Conservation (phyloP, 2,888 invertebrate genomes). For the Cheiracanthium punctorium region DNA sequence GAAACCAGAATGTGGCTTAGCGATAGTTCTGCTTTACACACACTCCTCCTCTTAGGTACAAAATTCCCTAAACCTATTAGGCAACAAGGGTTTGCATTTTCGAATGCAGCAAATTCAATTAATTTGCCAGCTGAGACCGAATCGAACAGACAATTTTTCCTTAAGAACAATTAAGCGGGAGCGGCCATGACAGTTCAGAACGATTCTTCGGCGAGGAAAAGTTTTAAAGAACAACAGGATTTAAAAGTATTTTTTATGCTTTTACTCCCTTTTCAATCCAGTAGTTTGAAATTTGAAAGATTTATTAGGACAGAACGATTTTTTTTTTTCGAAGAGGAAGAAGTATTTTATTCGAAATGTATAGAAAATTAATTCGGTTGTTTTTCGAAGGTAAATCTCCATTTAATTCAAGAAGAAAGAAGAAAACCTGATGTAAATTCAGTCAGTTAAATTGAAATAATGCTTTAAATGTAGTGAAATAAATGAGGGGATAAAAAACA, state of each 20-base stretch:
- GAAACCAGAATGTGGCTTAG: slow-evolving; percentile 26
- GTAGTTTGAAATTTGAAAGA: neutral
- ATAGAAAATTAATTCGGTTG: neutral
- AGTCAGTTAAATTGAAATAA: too few relatives aligned
- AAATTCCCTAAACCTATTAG: slow-evolving; percentile 41
- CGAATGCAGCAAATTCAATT: slow-evolving; percentile 48
- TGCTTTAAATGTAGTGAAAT: too few relatives aligned
- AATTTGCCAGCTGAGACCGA: slow-evolving; percentile 56
- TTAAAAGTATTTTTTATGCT: neutral
- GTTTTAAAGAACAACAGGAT: neutral
- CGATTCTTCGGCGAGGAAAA: neutral
- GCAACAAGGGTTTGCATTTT: slow-evolving; percentile 6
- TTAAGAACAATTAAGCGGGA: slow-evolving; percentile 51
- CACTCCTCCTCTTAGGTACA: neutral
- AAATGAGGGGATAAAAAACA: too few relatives aligned
- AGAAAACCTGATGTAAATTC: too few relatives aligned
- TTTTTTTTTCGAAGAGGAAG: neutral
- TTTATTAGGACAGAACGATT: neutral
- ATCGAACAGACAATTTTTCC: slow-evolving; percentile 57
- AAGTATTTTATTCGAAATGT: neutral
- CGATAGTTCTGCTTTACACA: neutral
- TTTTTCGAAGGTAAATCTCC: neutral
- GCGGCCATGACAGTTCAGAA: slow-evolving; percentile 32
- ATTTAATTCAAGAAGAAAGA: too few relatives aligned
- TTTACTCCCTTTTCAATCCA: neutral